Base-by-base conservation (phyloP, 92 coral and sea anemone species). In the Micromussa lordhowensis region DNA sequence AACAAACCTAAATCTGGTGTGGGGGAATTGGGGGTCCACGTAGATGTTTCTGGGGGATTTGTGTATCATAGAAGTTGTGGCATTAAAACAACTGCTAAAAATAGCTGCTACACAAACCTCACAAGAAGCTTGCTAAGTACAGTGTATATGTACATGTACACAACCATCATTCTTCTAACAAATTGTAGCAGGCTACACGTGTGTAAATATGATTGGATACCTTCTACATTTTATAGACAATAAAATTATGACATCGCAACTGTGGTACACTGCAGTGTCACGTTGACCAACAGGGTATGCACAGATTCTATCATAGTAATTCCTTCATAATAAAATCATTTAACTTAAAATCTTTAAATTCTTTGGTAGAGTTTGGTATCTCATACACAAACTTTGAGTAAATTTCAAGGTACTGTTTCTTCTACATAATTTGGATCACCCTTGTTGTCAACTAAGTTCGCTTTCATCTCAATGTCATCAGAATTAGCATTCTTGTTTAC, bases 381-480 rank as follows among this genome's bases (percentile, higher is more conserved):
- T 55, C 16, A 55, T 79, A 55, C 82, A 78, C 66, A 54, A 26
- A 19, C 53, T 73, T 5, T 64, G 24, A 64, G 28, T 80, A 35
- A 31, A 80, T 58, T 59, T 22, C 30, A 79, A 30, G 86, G 66
- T 73, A 6, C 35, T 35, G 44, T 38, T 54, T 30, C 40, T 63
- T 61, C 89, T 30, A 29, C 79, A 40, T 63, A 80, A 30, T 38
- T 66, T 24, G 98, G 98, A 44, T 95, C 93, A 28, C 99, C 99
- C 86, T 92, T 88, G 68, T 92, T 94, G 77, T 97, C 95, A 9
- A 97, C 98, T 82, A 97, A 88, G 30, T 88, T 91, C 61, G 98
- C 83, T 78, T 94, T 95, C 99, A 97, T 97, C 92, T 97, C 99
- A 85, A 94, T 85, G 73, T 97, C 99, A 2, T 95, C 96, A 26